Base-by-base conservation (phyloP, 2,888 invertebrate species). In the Lomographa bimaculata region DNA sequence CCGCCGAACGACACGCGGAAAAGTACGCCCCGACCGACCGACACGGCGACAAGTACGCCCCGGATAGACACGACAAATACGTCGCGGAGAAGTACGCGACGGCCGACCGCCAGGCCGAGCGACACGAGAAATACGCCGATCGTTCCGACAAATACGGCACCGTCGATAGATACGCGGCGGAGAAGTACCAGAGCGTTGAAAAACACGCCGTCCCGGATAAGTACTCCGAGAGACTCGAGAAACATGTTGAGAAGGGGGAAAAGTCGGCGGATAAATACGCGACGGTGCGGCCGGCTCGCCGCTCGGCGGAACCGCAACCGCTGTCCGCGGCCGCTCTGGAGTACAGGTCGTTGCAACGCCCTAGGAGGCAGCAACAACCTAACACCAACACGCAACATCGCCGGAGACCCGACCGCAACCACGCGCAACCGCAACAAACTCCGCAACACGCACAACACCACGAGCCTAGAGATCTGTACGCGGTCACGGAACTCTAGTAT, bases 401-500 rank as follows among this genome's bases (percentile, higher is more conserved):
- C 54, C 63, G 61, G 54, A 49, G 54, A 24, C 56, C 52, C n/a
- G 53, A 56, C 30, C 39, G 44, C 20, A 38, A 14, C 40, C 36
- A 46, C 9, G 18, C 5, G 11, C 11, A 29, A 37, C 20, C 14
- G 4, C 14, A 14, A 3, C n/a, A n/a, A n/a, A n/a, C n/a, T n/a
- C 14, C 14, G 2, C 46, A 44, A 7, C 46, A 51, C 16, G 27
- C 12, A 1, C 45, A 46, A 23, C 47, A 49, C 8, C 76, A 79
- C 53, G 90, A 85, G 59, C 82, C 86, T 46, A 84, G 90, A 36
- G 91, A 93, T 71, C 72, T 95, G 52, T 95, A 94, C 71, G 95
- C 94, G 29, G 94, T 95, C 53, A 94, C 95, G 1, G 70, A 71
- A 35, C 61, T 71, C 43, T 71, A 69, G 41, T 46, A 53, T 46